Evolutionary conservation across 2,888 invertebrate genomes (phyloP), one percentile per base, ranked within the genome.

Genomic region (Julus scanicus): DNA sequence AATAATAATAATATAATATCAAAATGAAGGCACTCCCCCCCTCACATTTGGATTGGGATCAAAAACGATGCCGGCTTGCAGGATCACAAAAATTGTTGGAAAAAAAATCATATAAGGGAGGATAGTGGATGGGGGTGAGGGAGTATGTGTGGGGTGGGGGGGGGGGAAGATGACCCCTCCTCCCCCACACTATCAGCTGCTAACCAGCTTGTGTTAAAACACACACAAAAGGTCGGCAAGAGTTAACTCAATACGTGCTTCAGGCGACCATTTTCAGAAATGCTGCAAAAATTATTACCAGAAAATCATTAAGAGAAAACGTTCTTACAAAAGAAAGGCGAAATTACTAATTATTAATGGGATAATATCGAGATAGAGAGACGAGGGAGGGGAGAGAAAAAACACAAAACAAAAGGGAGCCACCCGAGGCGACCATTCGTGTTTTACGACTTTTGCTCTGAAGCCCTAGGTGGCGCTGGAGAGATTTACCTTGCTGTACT

Each of bases 301-400:
- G 63, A 63, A 63, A 63, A 63, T 63, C 63, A 63, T 63, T 63
- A 63, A 63, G 63, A 63, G 63, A 63, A 63, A 63, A 63, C 63
- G 63, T 15, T 17, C n/a, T 63, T 63, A 20, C n/a, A n/a, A 63
- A 63, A 63, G 63, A 20, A 63, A 63, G 63, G 63, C 63, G 63
- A 63, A 63, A 63, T 63, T 63, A 63, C 63, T 63, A 63, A 63
- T 63, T 63, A 63, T 63, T 63, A 63, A 63, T n/a, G 63, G 63
- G n/a, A 63, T 63, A 63, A 63, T n/a, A 63, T 63, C 2, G 63
- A 63, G 63, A 63, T 63, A 63, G 63, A 63, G 63, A 63, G n/a
- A 63, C 6, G 63, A n/a, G n/a, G n/a, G n/a, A n/a, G 63, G n/a
- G n/a, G 3, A 63, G 48, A 63, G 20, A 63, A 63, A 17, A 17